Evolutionary conservation across 2,797 vertebrate species (phyloP).

Genomic region (Eulemur rubriventer): DNA sequence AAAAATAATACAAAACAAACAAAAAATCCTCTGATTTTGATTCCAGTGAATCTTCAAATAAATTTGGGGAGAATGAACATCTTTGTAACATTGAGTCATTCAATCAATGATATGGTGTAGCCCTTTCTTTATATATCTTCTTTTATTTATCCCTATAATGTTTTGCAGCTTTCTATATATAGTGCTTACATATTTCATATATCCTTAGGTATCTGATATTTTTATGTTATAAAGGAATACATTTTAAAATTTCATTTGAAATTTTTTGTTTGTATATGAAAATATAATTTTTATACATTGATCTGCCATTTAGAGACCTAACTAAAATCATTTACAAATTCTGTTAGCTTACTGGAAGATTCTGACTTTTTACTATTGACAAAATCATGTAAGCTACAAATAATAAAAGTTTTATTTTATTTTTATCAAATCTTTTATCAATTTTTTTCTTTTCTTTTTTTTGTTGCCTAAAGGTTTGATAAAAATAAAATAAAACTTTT

Average conservation of each 20-base stretch:
- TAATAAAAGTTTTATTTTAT: not conserved
- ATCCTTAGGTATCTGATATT: not conserved
- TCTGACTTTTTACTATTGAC: not conserved
- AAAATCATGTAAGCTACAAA: not conserved
- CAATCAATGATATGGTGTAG: not conserved
- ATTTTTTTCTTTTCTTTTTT: not conserved
- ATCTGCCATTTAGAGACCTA: not conserved
- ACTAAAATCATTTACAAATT: not conserved
- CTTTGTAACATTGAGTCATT: not conserved
- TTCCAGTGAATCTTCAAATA: not conserved
- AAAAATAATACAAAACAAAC: not conserved
- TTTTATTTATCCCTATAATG: not conserved
- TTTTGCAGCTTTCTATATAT: not conserved
- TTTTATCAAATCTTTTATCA: not conserved
- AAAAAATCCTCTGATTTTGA: not conserved
- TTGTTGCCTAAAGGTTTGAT: not conserved
- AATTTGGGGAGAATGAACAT: not conserved
- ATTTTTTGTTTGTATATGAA: not conserved
- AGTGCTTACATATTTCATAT: not conserved
- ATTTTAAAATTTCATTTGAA: not conserved
- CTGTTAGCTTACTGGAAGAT: not conserved
- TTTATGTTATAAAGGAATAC: not conserved
- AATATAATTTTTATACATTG: not conserved
- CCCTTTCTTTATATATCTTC: not conserved
- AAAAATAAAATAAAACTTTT: no score